Percentiles rank a stretch among this genome's conserved stretches.
Conservation (phyloP, 2,888 invertebrate species). For the Drosophila eohydei region DNA sequence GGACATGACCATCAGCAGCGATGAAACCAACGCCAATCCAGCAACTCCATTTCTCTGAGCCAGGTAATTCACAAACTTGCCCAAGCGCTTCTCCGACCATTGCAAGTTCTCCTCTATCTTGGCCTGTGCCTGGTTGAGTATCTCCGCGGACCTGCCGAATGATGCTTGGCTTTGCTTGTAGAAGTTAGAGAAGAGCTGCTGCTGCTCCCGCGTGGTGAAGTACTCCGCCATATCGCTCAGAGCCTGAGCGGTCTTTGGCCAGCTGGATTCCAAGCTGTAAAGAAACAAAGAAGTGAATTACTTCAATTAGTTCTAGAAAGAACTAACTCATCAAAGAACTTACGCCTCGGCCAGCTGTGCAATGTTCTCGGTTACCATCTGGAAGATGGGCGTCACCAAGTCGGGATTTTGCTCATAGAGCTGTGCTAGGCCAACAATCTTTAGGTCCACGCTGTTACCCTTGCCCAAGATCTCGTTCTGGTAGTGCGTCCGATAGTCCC, state of each 20-base stretch:
- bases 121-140: constrained; percentile 62
- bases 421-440: background rate
- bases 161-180: constrained; percentile 40
- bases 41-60: constrained; percentile 50
- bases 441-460: background rate
- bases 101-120: constrained; percentile 74
- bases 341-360: constrained; percentile 60
- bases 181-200: constrained; percentile 56
- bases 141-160: constrained; percentile 60
- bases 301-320: background rate
- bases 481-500: constrained; percentile 85
- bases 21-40: constrained; percentile 16
- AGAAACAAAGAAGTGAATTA: background rate
- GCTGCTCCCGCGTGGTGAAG: constrained; percentile 74
- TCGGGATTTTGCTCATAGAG: constrained; percentile 1
- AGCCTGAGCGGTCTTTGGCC: constrained; percentile 63
- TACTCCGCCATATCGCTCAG: constrained; percentile 66
- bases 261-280: constrained; percentile 66
- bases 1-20: constrained; percentile 22
- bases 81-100: constrained; percentile 77
- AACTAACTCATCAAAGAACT: constrained; percentile 37
- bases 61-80: constrained; percentile 61
- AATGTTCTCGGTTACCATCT: constrained; percentile 59
- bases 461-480: constrained; percentile 85
- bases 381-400: constrained; percentile 68